Conservation (phyloP, 1,140 invertebrate genomes). For the Euura saliciscinereae region DNA sequence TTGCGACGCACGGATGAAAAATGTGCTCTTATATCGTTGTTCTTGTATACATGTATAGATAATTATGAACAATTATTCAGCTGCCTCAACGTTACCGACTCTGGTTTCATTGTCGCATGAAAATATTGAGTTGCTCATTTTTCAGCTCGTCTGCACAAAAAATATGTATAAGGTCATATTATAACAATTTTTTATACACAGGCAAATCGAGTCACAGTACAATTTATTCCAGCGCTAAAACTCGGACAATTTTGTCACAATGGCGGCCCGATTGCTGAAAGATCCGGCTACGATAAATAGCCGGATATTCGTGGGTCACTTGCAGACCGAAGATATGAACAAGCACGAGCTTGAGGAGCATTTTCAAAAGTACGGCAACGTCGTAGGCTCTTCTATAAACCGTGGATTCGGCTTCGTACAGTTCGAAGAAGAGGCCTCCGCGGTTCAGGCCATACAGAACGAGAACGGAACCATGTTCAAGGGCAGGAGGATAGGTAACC, state of each 20-base stretch:
- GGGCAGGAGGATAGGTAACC: conserved; percentile 63
- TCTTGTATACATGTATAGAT: too few relatives aligned
- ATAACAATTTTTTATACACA: too few relatives aligned
- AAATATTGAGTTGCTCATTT: too few relatives aligned
- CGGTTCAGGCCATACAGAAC: conserved; percentile 72
- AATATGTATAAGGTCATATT: too few relatives aligned
- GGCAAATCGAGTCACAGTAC: too few relatives aligned
- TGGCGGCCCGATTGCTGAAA: conserved; percentile 62
- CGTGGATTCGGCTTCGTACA: conserved; percentile 87
- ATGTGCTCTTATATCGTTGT: too few relatives aligned
- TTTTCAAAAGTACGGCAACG: conserved; percentile 75
- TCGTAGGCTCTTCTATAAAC: conserved; percentile 74
- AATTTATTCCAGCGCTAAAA: background rate
- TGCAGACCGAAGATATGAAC: conserved; percentile 68
- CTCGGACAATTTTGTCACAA: conserved; percentile 15
- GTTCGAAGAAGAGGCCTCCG: conserved; percentile 76
- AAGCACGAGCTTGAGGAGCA: conserved; percentile 74
- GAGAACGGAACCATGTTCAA: conserved; percentile 74
- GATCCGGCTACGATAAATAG: conserved; percentile 72
- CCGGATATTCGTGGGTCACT: conserved; percentile 78
- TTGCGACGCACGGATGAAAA: too few relatives aligned
- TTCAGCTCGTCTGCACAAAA: too few relatives aligned
- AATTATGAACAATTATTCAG: too few relatives aligned
- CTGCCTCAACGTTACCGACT: too few relatives aligned
- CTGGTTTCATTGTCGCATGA: too few relatives aligned